phyloP scores from a whole-genome alignment of 2,888 invertebrate species.

The Ellobium chinense region DNA sequence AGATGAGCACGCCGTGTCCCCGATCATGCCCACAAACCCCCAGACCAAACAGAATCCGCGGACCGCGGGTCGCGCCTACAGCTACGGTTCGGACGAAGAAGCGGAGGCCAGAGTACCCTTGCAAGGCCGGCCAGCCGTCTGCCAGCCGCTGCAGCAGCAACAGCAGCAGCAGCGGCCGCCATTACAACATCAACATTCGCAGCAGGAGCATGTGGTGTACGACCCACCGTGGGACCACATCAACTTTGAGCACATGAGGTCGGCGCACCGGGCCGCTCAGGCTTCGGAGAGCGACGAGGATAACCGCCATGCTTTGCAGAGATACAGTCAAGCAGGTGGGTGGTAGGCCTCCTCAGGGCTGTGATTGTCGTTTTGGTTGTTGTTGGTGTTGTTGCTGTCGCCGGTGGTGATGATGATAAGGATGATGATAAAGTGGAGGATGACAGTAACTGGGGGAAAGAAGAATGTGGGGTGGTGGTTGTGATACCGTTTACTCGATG shows the following conservation, averaged over 20 bases:
- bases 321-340: constrained; percentile 54
- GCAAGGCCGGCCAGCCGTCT: constrained; percentile 32
- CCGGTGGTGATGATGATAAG: no score
- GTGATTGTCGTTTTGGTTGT: no score
- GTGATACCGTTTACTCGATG: no score
- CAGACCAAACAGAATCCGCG: constrained; percentile 59
- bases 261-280: constrained; percentile 33
- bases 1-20: constrained; percentile 61
- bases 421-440: no score
- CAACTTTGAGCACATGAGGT: constrained; percentile 47
- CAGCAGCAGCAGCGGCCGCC: constrained; percentile 1
- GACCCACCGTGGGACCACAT: constrained; percentile 53
- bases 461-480: no score
- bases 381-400: no score
- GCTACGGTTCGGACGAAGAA: constrained; percentile 50
- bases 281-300: constrained; percentile 55
- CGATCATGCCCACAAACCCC: constrained; percentile 48
- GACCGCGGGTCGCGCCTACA: constrained; percentile 40
- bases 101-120: constrained; percentile 41
- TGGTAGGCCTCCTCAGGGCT: no score
- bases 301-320: constrained; percentile 50
- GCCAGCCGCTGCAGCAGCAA: constrained; percentile 40
- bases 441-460: no score
- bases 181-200: not conserved
- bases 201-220: constrained; percentile 49